Conservation (phyloP, 2,113 vertebrate species). For the Charadrius vociferus region DNA sequence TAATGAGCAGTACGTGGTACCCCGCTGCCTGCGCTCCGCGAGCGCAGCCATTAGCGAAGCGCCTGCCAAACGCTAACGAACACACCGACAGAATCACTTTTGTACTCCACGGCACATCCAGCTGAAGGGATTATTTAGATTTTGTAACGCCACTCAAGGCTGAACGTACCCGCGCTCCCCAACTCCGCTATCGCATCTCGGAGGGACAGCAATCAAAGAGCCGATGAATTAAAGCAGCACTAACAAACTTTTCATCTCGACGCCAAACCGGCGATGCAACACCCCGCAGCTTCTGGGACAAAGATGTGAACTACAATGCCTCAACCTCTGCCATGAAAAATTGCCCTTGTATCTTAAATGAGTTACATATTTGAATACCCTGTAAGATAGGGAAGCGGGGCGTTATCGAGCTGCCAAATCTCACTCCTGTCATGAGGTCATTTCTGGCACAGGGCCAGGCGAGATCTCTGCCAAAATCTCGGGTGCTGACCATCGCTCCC, state of each 20-base stretch:
- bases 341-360: constrained; percentile 15
- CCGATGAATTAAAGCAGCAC: neutral
- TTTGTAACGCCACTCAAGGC: neutral
- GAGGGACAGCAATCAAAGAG: neutral
- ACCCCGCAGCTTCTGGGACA: neutral
- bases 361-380: constrained; percentile 41
- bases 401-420: constrained; percentile 51
- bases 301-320: constrained; percentile 27
- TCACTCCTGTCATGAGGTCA: constrained; percentile 68
- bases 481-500: neutral
- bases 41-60: accelerated
- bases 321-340: constrained; percentile 29
- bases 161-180: accelerated
- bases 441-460: neutral
- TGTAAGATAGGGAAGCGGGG: constrained; percentile 3
- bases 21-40: accelerated
- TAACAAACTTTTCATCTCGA: neutral
- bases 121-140: neutral
- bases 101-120: neutral
- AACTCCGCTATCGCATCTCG: accelerated
- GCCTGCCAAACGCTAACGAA: neutral
- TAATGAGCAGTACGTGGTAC: accelerated
- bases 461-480: constrained; percentile 7
- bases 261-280: constrained; percentile 7
- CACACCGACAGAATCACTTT: neutral